A percentile compares a stretch with the other conserved stretches of the same genome.
phyloP scores from a whole-genome alignment of 53 echinoderm and acorn worm genomes.

The Patiria pectinifera region DNA sequence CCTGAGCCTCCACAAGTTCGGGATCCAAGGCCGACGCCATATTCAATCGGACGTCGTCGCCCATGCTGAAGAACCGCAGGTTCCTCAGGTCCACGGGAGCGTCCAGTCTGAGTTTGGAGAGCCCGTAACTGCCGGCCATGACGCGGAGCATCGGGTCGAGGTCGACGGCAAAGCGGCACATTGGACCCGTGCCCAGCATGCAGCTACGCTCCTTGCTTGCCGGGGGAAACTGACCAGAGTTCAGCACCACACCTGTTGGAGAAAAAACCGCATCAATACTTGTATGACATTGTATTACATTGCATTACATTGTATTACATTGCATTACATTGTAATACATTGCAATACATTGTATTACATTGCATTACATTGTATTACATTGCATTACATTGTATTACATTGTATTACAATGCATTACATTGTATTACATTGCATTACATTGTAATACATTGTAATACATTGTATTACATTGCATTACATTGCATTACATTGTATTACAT shows the following conservation, averaged over 20 bases:
- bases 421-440: too few species aligned
- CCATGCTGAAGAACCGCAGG: slow-evolving; percentile 85
- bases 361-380: too few species aligned
- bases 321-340: too few species aligned
- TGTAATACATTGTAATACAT: too few species aligned
- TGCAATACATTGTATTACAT: too few species aligned
- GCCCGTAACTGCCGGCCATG: slow-evolving; percentile 89
- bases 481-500: too few species aligned
- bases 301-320: too few species aligned
- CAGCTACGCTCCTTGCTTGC: slow-evolving; percentile 73
- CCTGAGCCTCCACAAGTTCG: slow-evolving; percentile 81
- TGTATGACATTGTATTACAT: too few species aligned
- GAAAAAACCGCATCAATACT: background rate
- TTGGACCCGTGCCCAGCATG: slow-evolving; percentile 86
- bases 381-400: too few species aligned
- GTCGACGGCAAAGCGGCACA: slow-evolving; percentile 88
- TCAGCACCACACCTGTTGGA: slow-evolving; percentile 76
- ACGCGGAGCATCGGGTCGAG: slow-evolving; percentile 82
- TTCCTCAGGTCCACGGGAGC: slow-evolving; percentile 76
- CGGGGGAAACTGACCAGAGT: slow-evolving; percentile 88
- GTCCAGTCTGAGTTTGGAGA: slow-evolving; percentile 80
- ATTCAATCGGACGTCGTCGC: slow-evolving; percentile 71
- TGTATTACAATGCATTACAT: too few species aligned
- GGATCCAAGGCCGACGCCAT: slow-evolving; percentile 80
- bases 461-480: too few species aligned